Evolutionary conservation across 2,797 vertebrate species (phyloP), one percentile per base, ranked within the genome.

Genomic region (Acrossocheilus wenchowensis): DNA sequence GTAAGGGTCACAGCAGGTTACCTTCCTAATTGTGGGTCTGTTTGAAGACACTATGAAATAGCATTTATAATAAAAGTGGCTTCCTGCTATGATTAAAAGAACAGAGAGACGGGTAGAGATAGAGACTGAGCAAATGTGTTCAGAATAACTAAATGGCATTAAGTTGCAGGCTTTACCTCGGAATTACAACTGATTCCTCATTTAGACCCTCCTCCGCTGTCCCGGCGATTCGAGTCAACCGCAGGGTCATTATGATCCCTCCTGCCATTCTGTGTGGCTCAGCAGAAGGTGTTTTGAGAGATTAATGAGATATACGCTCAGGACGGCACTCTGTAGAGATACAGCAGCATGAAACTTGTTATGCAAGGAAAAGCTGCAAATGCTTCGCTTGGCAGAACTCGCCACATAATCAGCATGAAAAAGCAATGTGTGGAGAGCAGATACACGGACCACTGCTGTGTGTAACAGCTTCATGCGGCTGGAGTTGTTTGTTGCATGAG

Each of bases 281-380:
- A 72, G 39, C 77, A 85, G 66, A 80, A 60, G 52, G 50, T 62
- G 54, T 83, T 83, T 83, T 30, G 36, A 45, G 72, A 62, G 78
- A 73, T 80, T 73, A 86, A 86, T 62, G 68, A 86, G 68, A 80
- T 73, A 64, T 36, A 80, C 45, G 23, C 45, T 43, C 9, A 48
- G 66, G 57, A 50, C 3, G 14, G 39, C 54, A 86, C 91, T 87
- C 91, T 73, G 85, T 81, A 81, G 82, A 86, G 54, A 43, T 54
- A 10, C 30, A 64, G 62, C 75, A 39, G 86, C 34, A 14, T n/a
- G 54, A 81, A 73, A 81, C 43, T 60, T 73, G 78, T 81, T 73
- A 73, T 62, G 52, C 52, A 72, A 62, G 84, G 41, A 64, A 85
- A 15, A 36, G 36, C 12, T 50, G 15, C 26, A 39, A 75, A 75